These are phyloP conservation scores for Aleiodes sp. DNA, from an alignment of 1,140 invertebrate genomes.

Conservation along the genomic window DNA sequence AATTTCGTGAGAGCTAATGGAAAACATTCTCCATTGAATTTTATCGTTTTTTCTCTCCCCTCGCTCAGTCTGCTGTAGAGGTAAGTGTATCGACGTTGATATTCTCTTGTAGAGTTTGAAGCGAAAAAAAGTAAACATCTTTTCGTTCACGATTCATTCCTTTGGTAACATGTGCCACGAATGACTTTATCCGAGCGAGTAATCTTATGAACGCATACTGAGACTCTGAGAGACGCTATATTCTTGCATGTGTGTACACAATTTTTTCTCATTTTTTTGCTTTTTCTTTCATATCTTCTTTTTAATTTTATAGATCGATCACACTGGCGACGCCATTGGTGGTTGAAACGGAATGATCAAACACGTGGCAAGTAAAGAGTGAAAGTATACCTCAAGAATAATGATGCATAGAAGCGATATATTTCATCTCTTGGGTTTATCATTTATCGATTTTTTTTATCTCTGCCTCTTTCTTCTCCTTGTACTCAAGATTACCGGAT, in stretches of 20 bases:
- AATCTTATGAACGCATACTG: conserved; percentile 32
- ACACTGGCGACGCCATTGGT: not conserved
- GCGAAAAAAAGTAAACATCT: too few relatives aligned
- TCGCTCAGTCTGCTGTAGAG: too few relatives aligned
- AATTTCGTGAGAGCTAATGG: not conserved
- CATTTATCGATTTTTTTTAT: not conserved
- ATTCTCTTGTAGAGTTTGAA: not conserved
- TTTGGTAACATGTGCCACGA: conserved; percentile 33
- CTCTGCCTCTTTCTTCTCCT: too few relatives aligned
- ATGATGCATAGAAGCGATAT: not conserved
- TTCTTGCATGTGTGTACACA: not conserved
- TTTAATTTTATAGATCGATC: not conserved
- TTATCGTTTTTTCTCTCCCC: not conserved
- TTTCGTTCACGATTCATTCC: conserved; percentile 34
- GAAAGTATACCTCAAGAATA: not conserved
- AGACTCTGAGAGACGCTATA: not conserved
- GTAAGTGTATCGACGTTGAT: not conserved
- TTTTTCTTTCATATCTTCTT: too few relatives aligned
- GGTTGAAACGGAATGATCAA: not conserved
- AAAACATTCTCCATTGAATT: not conserved
- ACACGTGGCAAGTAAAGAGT: not conserved
- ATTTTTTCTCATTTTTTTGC: too few relatives aligned
- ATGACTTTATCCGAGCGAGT: conserved; percentile 37
- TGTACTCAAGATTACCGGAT: too few relatives aligned
- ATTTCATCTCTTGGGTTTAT: not conserved